phyloP scores from a whole-genome alignment of 2,888 invertebrate species.

The Diaprepes abbreviatus region DNA sequence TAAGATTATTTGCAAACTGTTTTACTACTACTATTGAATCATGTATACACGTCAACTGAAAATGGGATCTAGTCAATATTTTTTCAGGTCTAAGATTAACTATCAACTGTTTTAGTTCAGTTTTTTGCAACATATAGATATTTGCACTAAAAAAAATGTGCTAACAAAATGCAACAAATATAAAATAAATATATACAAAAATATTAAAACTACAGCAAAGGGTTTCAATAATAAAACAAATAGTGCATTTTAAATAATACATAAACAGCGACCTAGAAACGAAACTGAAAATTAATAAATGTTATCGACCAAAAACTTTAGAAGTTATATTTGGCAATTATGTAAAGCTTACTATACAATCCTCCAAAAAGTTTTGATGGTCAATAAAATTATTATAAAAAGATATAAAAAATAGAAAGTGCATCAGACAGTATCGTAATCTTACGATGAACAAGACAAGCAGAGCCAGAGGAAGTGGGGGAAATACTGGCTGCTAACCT shows the following conservation, averaged over 20 bases:
- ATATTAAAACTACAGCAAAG: constrained; percentile 16
- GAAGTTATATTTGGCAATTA: too few relatives aligned
- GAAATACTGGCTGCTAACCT: constrained; percentile 61
- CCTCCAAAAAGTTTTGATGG: background rate
- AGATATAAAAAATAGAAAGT: constrained; percentile 48
- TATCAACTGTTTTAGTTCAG: constrained; percentile 1
- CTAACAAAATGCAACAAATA: background rate
- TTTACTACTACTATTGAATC: too few relatives aligned
- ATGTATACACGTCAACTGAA: too few relatives aligned
- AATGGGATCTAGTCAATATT: too few relatives aligned
- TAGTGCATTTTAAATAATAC: background rate
- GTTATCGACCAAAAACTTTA: background rate
- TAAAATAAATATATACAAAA: constrained; percentile 5
- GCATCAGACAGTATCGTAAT: constrained; percentile 60
- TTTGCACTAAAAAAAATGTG: constrained; percentile 1
- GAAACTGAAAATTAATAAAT: background rate
- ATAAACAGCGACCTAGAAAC: constrained; percentile 8
- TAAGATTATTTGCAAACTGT: too few relatives aligned
- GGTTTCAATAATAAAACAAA: background rate
- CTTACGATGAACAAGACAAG: constrained; percentile 59
- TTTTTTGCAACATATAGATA: constrained; percentile 33
- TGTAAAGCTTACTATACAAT: too few relatives aligned
- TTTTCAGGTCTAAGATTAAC: too few relatives aligned
- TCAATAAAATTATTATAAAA: background rate
- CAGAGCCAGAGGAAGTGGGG: constrained; percentile 57